Evolutionary conservation across 2,888 invertebrate species (phyloP).

Genomic region (Agelastica alni): DNA sequence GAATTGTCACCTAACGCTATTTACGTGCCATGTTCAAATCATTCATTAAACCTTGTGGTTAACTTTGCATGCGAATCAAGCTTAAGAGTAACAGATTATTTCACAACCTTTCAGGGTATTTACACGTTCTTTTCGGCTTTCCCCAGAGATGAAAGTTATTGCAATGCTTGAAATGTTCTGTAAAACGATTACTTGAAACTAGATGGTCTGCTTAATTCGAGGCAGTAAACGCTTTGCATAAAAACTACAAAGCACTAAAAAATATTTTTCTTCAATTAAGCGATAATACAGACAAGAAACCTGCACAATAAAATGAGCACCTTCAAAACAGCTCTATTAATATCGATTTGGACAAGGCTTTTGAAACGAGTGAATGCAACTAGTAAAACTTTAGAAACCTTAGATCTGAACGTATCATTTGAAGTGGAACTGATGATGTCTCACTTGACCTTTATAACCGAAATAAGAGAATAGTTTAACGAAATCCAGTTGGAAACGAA

Average conservation of each 20-base stretch:
- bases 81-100: too few relatives aligned
- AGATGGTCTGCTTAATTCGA: background rate
- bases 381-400: constrained; percentile 10
- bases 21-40: background rate
- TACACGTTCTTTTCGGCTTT: too few relatives aligned
- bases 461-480: too few relatives aligned
- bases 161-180: too few relatives aligned
- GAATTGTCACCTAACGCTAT: background rate
- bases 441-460: constrained; percentile 14
- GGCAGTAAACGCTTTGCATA: background rate
- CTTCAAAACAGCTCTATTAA: constrained; percentile 12
- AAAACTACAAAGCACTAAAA: background rate
- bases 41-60: background rate
- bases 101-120: too few relatives aligned
- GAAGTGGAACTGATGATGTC: constrained; percentile 12
- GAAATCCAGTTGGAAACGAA: background rate
- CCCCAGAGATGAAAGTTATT: too few relatives aligned
- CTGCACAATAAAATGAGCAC: constrained; percentile 4
- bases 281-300: background rate
- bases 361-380: constrained; percentile 13
- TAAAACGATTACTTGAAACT: background rate
- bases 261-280: background rate
- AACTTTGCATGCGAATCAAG: background rate
- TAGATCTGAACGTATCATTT: constrained; percentile 13
- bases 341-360: constrained; percentile 13